Evolutionary conservation across 2,888 invertebrate genomes (phyloP), one percentile per base, ranked within the genome.

Genomic region (Baccha elongata): DNA sequence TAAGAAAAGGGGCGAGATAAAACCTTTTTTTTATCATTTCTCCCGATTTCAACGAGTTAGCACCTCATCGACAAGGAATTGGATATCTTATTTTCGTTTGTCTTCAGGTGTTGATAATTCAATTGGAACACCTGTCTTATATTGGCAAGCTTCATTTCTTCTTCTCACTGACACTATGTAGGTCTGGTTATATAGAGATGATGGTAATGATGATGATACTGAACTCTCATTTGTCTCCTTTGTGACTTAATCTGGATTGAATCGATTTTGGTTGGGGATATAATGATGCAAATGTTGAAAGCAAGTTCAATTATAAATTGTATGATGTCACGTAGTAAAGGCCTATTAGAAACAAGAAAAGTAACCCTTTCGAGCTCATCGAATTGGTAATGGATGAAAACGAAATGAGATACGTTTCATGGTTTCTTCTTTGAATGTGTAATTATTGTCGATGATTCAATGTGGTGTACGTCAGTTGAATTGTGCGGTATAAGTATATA

Each of bases 81-180:
- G 71, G 29, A 62, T 72, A 58, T 72, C 55, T 71, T 48, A 5
- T 32, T 32, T 32, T 2, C 8, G 5, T 44, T 52, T 32, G 21
- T n/a, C 42, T 15, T 74, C 58, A 80, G 74, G 74, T 74, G 52
- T 71, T 75, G 75, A 75, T 81, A 65, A 75, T 75, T 69, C 69
- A 75, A 75, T 81, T 65, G 58, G 69, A 81, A 81, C 80, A 81
- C 80, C 80, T 81, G 80, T 65, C 65, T 50, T 55, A 32, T 55
- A 32, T 37, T 65, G 35, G 72, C 42, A 55, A 29, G 21, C 19
- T 23, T 11, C 3, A 26, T 17, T 17, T 26, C 13, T n/a, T 26
- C 13, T n/a, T 15, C 7, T 32, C 29, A 1, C 29, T 32, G 29
- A n/a, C n/a, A n/a, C n/a, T 3, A 8, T 23, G 23, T 5, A 32